Evolutionary conservation across 2,797 vertebrate species (phyloP).

Genomic region (Margarornis squamiger): DNA sequence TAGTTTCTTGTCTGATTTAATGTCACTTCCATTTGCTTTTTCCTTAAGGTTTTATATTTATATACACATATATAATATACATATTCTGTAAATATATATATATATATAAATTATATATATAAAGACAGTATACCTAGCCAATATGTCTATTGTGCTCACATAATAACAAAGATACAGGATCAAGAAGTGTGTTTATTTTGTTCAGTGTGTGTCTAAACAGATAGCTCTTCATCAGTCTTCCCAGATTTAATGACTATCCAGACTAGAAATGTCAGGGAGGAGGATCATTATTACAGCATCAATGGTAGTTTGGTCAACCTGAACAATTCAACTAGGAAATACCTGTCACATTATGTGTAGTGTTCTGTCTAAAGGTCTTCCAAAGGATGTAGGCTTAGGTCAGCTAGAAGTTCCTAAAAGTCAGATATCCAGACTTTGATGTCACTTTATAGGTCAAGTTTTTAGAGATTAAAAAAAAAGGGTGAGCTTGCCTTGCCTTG

Average conservation of each 20-base stretch:
- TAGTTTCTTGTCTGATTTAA: neutral
- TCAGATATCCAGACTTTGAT: neutral
- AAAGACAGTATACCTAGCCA: neutral
- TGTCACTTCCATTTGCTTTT: neutral
- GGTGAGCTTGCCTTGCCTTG: neutral
- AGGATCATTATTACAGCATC: neutral
- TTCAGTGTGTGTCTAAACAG: neutral
- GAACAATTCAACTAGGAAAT: neutral
- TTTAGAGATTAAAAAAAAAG: neutral
- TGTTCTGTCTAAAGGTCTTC: neutral
- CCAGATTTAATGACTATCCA: neutral
- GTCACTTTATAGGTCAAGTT: neutral
- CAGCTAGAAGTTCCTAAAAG: neutral
- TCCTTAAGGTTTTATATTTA: neutral
- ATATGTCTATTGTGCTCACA: neutral
- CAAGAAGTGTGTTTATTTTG: neutral
- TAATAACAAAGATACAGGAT: neutral
- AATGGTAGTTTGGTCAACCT: neutral
- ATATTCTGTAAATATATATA: neutral
- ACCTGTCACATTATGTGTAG: neutral
- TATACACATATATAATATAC: neutral
- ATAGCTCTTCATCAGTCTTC: neutral
- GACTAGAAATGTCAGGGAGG: neutral
- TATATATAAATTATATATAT: neutral
- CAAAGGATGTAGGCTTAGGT: neutral